phyloP scores from a whole-genome alignment of 1,140 invertebrate species.

The Zaprionus davidi region DNA sequence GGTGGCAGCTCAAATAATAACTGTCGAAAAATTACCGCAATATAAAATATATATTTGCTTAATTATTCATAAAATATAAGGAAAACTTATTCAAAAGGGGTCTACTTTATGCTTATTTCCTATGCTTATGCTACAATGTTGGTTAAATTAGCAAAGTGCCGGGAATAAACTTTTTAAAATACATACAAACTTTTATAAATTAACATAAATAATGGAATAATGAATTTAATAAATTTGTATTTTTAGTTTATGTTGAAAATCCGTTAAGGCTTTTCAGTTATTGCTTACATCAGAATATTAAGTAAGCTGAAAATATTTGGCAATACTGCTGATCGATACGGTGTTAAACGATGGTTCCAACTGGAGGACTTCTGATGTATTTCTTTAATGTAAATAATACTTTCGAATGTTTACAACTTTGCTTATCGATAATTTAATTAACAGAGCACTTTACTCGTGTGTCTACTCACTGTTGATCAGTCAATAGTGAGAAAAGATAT shows the following conservation, averaged over 20 bases:
- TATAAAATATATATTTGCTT: constrained; percentile 6
- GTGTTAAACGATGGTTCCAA: too few species aligned
- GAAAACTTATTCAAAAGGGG: neutral
- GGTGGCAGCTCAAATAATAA: constrained; percentile 20
- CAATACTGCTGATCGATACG: neutral
- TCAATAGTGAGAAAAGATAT: neutral
- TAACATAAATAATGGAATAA: neutral
- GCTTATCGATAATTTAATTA: neutral
- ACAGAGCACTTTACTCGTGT: neutral
- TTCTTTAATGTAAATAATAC: too few species aligned
- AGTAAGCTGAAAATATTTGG: too few species aligned
- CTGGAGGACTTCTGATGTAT: too few species aligned
- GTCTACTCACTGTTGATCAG: too few species aligned
- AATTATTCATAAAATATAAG: constrained; percentile 9
- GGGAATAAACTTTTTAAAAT: neutral
- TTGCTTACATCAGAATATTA: neutral
- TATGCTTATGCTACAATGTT: constrained; percentile 2
- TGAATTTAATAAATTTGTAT: neutral
- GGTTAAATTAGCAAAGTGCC: neutral
- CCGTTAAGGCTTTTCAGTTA: neutral
- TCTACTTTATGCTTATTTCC: neutral
- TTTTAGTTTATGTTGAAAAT: neutral
- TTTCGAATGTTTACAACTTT: neutral
- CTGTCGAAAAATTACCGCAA: constrained; percentile 26
- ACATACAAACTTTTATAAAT: neutral